Evolutionary conservation across 1,140 invertebrate species (phyloP).

Genomic region (Calliopsis andreniformis): DNA sequence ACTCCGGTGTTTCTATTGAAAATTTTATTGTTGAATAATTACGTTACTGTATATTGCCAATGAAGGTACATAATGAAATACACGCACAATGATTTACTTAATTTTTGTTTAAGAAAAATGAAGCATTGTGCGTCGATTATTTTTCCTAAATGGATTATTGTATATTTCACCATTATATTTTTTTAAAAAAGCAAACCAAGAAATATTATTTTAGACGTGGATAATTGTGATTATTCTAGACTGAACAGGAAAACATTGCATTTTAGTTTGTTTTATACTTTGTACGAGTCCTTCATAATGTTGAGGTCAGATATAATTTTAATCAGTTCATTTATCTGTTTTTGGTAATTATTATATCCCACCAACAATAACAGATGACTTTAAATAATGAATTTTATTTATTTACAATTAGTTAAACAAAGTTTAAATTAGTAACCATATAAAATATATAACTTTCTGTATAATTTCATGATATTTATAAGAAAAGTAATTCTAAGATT

Average conservation of each 20-base stretch:
- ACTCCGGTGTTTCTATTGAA: background rate
- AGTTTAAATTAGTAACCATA: too few relatives aligned
- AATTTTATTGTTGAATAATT: conserved; percentile 9
- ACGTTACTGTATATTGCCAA: background rate
- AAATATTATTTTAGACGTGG: conserved; percentile 20
- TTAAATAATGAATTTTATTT: too few relatives aligned
- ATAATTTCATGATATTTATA: too few relatives aligned
- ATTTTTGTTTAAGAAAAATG: background rate
- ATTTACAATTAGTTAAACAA: too few relatives aligned
- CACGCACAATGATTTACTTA: conserved; percentile 15
- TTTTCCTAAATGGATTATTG: background rate
- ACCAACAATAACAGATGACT: too few relatives aligned
- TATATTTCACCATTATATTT: conserved; percentile 11
- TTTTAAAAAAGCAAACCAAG: background rate
- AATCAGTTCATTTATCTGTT: too few relatives aligned
- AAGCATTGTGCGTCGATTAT: background rate
- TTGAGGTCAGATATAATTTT: background rate
- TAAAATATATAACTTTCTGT: too few relatives aligned
- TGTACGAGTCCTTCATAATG: background rate
- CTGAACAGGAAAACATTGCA: background rate
- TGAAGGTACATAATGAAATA: conserved; percentile 26
- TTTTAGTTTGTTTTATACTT: conserved; percentile 15
- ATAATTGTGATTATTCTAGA: conserved; percentile 41
- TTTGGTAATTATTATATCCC: too few relatives aligned
- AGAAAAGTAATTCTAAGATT: too few relatives aligned